Conservation (phyloP, 2,113 vertebrate genomes). For the Corapipo altera region DNA sequence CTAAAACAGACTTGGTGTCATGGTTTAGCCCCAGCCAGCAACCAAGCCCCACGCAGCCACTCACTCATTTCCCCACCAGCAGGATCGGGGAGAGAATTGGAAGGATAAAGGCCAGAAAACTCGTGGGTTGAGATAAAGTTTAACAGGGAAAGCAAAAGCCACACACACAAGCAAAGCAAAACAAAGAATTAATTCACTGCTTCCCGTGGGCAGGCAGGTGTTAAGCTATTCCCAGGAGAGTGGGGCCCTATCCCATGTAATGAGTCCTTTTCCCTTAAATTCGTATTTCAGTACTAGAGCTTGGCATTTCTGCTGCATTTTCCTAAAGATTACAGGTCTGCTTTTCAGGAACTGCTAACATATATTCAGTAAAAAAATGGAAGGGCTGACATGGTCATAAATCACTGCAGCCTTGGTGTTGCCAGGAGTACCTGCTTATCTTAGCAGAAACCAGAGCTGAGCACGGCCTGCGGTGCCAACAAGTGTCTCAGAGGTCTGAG, state of each 20-base stretch:
- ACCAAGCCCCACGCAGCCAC: not conserved
- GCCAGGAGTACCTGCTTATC: not conserved
- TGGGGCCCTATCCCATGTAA: not conserved
- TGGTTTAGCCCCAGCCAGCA: not conserved
- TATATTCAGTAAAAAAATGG: not conserved
- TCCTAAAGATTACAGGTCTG: not conserved
- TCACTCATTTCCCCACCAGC: not conserved
- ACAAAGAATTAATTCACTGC: not conserved
- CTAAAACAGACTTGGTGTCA: not conserved
- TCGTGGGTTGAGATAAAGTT: not conserved
- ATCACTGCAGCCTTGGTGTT: not conserved
- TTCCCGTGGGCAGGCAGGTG: not conserved
- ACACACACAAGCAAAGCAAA: not conserved
- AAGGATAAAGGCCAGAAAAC: not conserved
- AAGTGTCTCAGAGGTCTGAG: not conserved
- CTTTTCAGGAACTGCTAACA: not conserved
- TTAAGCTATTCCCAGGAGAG: not conserved
- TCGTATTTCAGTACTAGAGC: not conserved
- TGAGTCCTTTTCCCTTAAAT: not conserved
- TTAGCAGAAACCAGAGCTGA: not conserved
- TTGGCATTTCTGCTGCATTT: not conserved
- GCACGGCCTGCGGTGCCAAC: not conserved
- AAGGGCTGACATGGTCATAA: not conserved
- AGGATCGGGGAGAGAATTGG: not conserved
- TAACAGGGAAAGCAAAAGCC: not conserved